Conservation (phyloP, 2,113 vertebrate species). For the Dromiciops gliroides region DNA sequence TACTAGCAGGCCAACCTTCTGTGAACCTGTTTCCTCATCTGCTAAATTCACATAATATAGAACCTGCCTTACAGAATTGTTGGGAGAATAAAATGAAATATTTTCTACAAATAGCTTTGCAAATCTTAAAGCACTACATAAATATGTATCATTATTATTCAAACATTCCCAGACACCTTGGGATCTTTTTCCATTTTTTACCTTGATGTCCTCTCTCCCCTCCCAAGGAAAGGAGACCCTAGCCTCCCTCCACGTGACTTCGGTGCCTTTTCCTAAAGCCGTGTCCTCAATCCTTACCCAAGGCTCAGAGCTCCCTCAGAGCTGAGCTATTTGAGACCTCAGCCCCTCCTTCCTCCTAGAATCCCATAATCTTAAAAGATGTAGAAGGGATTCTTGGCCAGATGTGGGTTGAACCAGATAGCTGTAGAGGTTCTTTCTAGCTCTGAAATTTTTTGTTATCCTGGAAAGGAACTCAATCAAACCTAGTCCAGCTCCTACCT, state of each 20-base stretch:
- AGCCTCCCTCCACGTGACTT: neutral
- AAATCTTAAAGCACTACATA: neutral
- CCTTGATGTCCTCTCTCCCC: neutral
- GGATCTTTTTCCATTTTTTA: neutral
- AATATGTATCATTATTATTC: neutral
- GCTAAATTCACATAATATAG: neutral
- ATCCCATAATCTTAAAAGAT: neutral
- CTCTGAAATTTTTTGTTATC: neutral
- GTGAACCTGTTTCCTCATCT: conserved; percentile 13
- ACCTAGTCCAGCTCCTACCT: neutral
- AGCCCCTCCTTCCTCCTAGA: neutral
- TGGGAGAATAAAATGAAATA: neutral
- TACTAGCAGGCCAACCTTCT: too few species aligned
- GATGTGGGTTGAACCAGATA: neutral
- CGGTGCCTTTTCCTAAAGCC: neutral
- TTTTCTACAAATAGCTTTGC: neutral
- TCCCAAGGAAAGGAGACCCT: neutral
- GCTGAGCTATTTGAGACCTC: neutral
- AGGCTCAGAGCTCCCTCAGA: neutral
- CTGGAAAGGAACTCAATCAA: neutral
- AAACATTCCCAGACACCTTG: neutral
- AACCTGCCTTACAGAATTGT: neutral
- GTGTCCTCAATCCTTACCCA: neutral
- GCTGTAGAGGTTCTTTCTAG: neutral
- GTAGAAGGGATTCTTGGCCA: neutral